phyloP scores from a whole-genome alignment of 2,888 invertebrate genomes.

The Kryphioiulus occultus region DNA sequence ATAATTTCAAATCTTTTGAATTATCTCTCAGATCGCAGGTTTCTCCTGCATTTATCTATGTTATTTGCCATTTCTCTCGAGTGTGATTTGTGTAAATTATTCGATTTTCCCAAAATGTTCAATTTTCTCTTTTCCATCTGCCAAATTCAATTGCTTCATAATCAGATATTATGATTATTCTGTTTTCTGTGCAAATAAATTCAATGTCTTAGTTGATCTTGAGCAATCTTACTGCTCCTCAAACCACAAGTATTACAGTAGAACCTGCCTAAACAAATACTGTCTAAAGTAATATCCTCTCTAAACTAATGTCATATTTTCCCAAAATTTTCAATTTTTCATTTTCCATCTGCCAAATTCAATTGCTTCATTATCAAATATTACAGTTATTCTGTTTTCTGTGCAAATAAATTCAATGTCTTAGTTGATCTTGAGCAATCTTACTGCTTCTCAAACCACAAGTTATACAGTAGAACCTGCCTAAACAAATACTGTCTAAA shows the following conservation, averaged over 20 bases:
- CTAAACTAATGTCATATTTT: no score
- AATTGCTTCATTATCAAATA: not conserved
- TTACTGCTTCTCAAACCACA: no score
- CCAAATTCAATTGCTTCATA: not conserved
- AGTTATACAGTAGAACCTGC: no score
- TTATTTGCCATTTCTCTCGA: not conserved
- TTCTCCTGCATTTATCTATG: not conserved
- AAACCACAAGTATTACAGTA: no score
- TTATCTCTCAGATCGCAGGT: not conserved
- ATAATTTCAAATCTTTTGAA: not conserved
- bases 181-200: not conserved
- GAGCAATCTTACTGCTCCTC: no score
- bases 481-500: no score
- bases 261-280: no score
- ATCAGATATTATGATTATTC: not conserved
- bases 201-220: slow-evolving; percentile 32
- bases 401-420: not conserved
- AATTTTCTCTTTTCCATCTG: no score
- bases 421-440: no score
- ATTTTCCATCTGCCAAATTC: not conserved
- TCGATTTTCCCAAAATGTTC: not conserved
- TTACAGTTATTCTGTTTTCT: not conserved
- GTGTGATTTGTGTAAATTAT: not conserved
- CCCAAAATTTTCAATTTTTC: not conserved
- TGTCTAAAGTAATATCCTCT: no score